phyloP scores from a whole-genome alignment of 2,797 vertebrate genomes.

The Nyctalus aviator region DNA sequence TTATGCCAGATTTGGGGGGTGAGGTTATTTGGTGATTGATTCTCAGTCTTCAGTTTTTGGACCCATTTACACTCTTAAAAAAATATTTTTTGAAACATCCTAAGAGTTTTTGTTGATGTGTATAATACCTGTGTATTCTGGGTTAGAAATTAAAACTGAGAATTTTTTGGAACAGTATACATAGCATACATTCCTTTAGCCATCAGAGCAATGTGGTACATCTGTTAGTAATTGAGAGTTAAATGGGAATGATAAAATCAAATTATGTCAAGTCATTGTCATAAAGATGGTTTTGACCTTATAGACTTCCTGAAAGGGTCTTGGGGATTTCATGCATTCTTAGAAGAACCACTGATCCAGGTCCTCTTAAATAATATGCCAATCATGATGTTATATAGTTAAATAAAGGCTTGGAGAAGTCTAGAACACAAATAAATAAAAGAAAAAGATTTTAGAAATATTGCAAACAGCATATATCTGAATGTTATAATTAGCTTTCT shows the following conservation, averaged over 20 bases:
- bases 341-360: neutral
- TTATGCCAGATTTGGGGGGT: neutral
- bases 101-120: neutral
- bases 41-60: neutral
- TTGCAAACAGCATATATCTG: neutral
- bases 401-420: neutral
- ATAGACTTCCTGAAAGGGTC: neutral
- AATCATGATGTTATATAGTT: neutral
- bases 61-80: neutral
- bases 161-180: neutral
- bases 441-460: neutral
- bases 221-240: neutral
- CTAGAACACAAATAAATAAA: neutral
- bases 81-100: neutral
- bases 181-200: neutral
- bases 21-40: neutral
- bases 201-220: neutral
- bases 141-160: neutral
- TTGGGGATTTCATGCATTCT: neutral
- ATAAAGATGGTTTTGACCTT: neutral
- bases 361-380: neutral
- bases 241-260: neutral
- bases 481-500: conserved; percentile 20
- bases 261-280: neutral
- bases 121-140: neutral